Evolutionary conservation across 2,888 invertebrate species (phyloP).

Genomic region (Poecilus cupreus): DNA sequence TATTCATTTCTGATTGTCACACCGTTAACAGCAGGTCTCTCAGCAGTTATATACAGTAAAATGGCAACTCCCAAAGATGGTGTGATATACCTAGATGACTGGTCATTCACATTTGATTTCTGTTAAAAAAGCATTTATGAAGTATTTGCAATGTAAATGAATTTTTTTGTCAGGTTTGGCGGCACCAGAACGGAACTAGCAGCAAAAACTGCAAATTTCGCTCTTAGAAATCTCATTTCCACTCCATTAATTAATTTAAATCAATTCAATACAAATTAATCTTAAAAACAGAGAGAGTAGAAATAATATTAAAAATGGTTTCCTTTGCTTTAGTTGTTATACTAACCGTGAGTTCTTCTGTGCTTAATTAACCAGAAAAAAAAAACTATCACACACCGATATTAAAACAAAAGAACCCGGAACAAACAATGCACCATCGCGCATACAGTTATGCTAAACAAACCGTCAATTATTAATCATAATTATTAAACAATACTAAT

Average conservation of each 20-base stretch:
- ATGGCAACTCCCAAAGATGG: too few species aligned
- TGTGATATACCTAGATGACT: too few species aligned
- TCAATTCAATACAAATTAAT: neutral
- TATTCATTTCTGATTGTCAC: too few species aligned
- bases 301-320: neutral
- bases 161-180: too few species aligned
- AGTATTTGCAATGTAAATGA: too few species aligned
- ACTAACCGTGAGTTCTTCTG: neutral
- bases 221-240: too few species aligned
- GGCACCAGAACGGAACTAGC: too few species aligned
- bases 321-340: neutral
- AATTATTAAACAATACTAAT: conserved; percentile 10
- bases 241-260: neutral
- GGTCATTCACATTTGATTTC: too few species aligned
- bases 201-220: too few species aligned
- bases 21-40: too few species aligned
- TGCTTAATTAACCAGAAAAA: conserved; percentile 1
- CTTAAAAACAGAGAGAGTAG: neutral
- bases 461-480: conserved; percentile 12
- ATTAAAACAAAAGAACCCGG: conserved; percentile 30
- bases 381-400: conserved; percentile 11
- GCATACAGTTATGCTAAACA: conserved; percentile 30
- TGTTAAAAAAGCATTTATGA: too few species aligned
- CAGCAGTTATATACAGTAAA: too few species aligned
- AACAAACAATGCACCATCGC: conserved; percentile 31